Evolutionary conservation across 1,140 invertebrate species (phyloP), one percentile per base, ranked within the genome.

Genomic region (Macrotrachela quadricornifera): DNA sequence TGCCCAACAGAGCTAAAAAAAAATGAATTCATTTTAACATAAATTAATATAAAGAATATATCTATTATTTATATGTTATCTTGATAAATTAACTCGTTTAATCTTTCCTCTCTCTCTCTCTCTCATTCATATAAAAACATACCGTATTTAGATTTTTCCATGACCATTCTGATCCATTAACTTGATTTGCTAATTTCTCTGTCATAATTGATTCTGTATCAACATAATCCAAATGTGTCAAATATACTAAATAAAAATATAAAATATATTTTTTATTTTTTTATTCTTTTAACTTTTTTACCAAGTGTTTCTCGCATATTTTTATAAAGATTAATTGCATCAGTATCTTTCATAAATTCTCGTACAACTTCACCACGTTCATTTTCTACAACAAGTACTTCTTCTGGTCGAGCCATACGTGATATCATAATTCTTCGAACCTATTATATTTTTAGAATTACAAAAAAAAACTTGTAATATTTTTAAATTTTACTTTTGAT

Each of bases 311-410:
- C 94, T 58, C 91, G 77, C 94, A 99, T 99, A 64, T 91, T 97
- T 72, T 96, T 97, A 70, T 99, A 99, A 61, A 99, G 75, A 73
- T 94, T 94, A 59, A 99, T 96, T 11, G 91, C 86, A 74, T 99
- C 94, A 42, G 94, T 99, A 69, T 99, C 94, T 71, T 96, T 96
- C 85, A 99, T 95, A 65, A 97, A 94, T 70, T 99, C 94, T 47
- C 94, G 72, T 1, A 99, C 91, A 50, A 97, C 91, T 74, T 99
- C 94, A 21, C 94, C 94, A 71, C 97, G 94, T 69, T 99, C 94
- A 76, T 97, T 99, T 71, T 99, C 92, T n/a, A 99, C 92, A 50
- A 99, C 88, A n/a, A 99, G 74, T 9, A 99, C 94, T 74, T 99
- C 94, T 71, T 99, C 94, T 0, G 94, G 94, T 69, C 96, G 97